Evolutionary conservation across 2,797 vertebrate species (phyloP).

Genomic region (Scolopax bukidnonensis): DNA sequence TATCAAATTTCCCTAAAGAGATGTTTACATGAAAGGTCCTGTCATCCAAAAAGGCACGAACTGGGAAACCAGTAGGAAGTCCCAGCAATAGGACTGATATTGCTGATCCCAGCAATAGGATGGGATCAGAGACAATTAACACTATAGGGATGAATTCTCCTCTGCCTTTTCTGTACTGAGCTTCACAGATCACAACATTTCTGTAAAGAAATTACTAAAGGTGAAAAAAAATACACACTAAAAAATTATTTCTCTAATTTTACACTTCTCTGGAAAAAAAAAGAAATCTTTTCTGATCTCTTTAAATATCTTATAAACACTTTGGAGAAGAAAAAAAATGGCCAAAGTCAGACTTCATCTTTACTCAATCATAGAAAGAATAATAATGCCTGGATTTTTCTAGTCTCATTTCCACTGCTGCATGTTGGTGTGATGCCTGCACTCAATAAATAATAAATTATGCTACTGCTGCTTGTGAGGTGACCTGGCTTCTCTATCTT

Average conservation of each 20-base stretch:
- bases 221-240: neutral
- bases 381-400: neutral
- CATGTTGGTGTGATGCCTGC: neutral
- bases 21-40: neutral
- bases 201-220: neutral
- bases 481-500: neutral
- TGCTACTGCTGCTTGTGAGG: neutral
- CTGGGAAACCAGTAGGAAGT: neutral
- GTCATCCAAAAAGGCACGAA: neutral
- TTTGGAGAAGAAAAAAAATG: neutral
- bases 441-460: conserved; percentile 9
- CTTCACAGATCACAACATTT: neutral
- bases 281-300: neutral
- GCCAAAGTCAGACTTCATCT: neutral
- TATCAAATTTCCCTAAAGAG: neutral
- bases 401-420: neutral
- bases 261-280: neutral
- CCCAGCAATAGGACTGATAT: neutral
- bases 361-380: neutral
- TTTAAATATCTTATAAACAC: neutral
- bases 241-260: neutral
- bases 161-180: neutral
- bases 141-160: neutral
- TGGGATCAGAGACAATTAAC: neutral
- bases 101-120: too few relatives aligned